These are phyloP conservation scores for Carcharodon carcharias DNA, from an alignment of 2,797 vertebrate genomes.

Conservation along the genomic window DNA sequence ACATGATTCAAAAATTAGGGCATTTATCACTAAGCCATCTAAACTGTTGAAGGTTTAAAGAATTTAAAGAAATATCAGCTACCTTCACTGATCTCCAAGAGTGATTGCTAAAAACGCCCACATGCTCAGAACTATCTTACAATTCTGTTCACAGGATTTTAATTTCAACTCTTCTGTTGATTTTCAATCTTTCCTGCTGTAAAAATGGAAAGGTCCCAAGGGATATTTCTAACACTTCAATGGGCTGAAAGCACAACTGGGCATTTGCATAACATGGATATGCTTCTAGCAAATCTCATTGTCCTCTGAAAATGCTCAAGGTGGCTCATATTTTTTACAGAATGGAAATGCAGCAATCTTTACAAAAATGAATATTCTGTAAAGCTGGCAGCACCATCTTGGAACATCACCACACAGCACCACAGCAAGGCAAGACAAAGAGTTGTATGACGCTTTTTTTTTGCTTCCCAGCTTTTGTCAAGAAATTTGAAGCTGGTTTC, in stretches of 20 bases:
- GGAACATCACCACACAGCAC: neutral
- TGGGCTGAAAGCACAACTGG: neutral
- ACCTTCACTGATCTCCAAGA: neutral
- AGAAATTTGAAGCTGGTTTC: neutral
- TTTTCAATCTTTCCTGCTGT: neutral
- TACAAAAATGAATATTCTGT: neutral
- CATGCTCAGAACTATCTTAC: neutral
- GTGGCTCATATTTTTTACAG: neutral
- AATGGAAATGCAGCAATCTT: neutral
- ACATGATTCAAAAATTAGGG: neutral
- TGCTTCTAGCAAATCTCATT: neutral
- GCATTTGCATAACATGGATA: slow-evolving; percentile 6
- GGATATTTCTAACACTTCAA: slow-evolving; percentile 6
- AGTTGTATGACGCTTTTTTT: neutral
- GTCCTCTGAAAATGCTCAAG: slow-evolving; percentile 7
- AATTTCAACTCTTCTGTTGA: neutral
- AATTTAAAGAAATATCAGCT: neutral
- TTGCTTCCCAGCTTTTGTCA: neutral
- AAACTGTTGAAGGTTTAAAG: neutral
- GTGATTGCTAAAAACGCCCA: neutral
- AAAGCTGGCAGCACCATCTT: neutral
- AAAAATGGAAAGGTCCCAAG: neutral
- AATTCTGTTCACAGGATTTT: neutral
- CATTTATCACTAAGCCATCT: neutral
- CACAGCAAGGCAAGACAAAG: neutral